Conservation (phyloP, 2,113 vertebrate species). For the Coracopsis vasa region DNA sequence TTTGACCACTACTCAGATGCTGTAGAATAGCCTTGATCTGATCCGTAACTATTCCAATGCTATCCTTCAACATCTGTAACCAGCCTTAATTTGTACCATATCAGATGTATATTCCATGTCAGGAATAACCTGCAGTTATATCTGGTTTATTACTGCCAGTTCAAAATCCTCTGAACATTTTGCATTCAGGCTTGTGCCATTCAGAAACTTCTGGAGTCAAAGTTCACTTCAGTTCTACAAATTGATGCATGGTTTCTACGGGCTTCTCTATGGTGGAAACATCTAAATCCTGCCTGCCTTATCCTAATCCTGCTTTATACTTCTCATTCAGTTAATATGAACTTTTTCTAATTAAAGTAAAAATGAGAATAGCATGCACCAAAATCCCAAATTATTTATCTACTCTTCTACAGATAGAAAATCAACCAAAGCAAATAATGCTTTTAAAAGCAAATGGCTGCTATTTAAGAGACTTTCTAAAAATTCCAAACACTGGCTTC, state of each 20-base stretch:
- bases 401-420: neutral
- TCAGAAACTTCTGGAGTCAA: neutral
- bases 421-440: neutral
- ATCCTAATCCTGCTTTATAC: neutral
- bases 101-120: neutral
- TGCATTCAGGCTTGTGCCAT: neutral
- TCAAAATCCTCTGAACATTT: neutral
- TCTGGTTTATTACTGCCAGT: neutral
- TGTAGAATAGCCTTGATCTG: neutral
- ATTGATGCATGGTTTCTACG: neutral
- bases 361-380: neutral
- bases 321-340: neutral
- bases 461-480: neutral
- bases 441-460: neutral
- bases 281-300: neutral
- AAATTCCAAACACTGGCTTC: neutral
- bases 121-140: neutral
- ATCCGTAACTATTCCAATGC: neutral
- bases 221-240: neutral
- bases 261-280: neutral
- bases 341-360: neutral
- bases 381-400: neutral
- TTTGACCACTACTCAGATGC: neutral
- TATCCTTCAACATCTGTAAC: neutral
- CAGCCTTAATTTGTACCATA: neutral